These are phyloP conservation scores for Microplitis mediator DNA, from an alignment of 1,140 invertebrate genomes.

Conservation along the genomic window DNA sequence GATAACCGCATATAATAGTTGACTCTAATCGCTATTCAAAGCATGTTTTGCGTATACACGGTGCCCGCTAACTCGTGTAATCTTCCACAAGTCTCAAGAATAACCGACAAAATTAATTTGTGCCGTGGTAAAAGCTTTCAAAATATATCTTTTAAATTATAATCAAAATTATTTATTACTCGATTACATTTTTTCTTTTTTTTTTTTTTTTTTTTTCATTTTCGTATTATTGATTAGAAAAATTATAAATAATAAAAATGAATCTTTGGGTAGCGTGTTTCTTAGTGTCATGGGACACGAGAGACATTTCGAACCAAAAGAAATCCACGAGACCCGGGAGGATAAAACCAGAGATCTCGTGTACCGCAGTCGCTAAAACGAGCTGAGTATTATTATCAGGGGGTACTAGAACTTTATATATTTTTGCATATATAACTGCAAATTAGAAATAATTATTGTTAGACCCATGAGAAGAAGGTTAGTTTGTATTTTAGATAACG, in stretches of 20 bases:
- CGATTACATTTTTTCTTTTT: too few relatives aligned
- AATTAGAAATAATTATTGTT: constrained; percentile 54
- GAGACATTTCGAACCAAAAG: not conserved
- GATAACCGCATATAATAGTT: too few relatives aligned
- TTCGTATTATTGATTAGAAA: too few relatives aligned
- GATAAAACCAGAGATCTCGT: constrained; percentile 5
- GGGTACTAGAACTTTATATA: constrained; percentile 45
- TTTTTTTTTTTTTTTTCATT: too few relatives aligned
- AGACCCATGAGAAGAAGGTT: constrained; percentile 37
- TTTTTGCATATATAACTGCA: constrained; percentile 48
- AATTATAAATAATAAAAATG: not conserved
- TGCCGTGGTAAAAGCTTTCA: too few relatives aligned
- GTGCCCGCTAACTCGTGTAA: too few relatives aligned
- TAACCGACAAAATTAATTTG: too few relatives aligned
- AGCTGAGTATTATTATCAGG: constrained; percentile 43
- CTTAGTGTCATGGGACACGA: not conserved
- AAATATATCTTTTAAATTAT: too few relatives aligned
- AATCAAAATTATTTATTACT: too few relatives aligned
- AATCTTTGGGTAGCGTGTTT: not conserved
- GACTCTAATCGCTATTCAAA: too few relatives aligned
- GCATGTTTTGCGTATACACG: too few relatives aligned
- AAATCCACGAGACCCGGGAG: constrained; percentile 42
- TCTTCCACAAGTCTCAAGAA: too few relatives aligned
- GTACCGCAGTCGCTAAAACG: not conserved
- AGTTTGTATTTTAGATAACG: not conserved